These are phyloP conservation scores for Scleropages formosus DNA, from an alignment of 2,797 vertebrate species.

Conservation along the genomic window DNA sequence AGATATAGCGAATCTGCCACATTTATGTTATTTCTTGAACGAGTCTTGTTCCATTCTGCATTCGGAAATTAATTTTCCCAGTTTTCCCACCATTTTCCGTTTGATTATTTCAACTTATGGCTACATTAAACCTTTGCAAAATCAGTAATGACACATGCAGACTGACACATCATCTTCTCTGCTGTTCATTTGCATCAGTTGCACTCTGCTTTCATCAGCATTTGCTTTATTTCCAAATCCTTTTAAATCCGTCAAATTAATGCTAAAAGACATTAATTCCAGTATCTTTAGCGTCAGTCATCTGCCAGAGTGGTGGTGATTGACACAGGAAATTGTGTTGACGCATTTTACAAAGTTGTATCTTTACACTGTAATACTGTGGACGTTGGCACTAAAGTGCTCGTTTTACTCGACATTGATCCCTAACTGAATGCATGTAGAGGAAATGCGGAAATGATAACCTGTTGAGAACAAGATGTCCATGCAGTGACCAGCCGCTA, in stretches of 20 bases:
- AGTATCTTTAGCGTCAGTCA: neutral
- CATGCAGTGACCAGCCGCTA: constrained; percentile 26
- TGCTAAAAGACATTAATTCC: constrained; percentile 41
- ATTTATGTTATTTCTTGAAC: neutral
- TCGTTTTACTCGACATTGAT: neutral
- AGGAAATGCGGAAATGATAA: constrained; percentile 5
- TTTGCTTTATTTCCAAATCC: neutral
- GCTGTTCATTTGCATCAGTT: constrained; percentile 20
- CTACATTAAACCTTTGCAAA: constrained; percentile 17
- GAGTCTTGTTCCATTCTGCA: neutral
- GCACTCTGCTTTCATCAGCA: constrained; percentile 15
- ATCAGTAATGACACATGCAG: neutral
- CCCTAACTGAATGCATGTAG: neutral
- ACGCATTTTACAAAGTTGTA: neutral
- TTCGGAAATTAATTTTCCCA: neutral
- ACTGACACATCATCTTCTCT: constrained; percentile 14
- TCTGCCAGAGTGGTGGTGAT: neutral
- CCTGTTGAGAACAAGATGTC: constrained; percentile 24
- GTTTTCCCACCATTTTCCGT: neutral
- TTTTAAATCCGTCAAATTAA: constrained; percentile 44
- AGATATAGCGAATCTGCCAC: neutral
- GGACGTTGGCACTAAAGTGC: no score
- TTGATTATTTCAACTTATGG: neutral
- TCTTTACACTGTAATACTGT: neutral
- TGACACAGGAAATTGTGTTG: neutral